Percentiles rank a stretch among this genome's conserved stretches.
Evolutionary conservation across 1,140 invertebrate genomes (phyloP).

Genomic region (Melanaphis sacchari): DNA sequence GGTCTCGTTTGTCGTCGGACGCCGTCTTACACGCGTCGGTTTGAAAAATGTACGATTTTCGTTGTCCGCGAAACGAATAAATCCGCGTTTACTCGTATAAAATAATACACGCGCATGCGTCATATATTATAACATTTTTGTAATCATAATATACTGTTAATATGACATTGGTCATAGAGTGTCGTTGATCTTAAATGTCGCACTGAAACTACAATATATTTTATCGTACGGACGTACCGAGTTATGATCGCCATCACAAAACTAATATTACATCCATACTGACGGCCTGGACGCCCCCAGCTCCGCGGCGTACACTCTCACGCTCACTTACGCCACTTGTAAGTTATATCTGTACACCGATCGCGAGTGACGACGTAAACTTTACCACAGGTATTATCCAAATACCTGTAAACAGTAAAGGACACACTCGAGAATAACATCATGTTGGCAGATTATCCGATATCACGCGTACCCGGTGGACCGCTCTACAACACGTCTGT

Average conservation of each 20-base stretch:
- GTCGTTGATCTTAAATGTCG: background rate
- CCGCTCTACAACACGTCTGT: slow-evolving; percentile 51
- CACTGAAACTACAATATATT: background rate
- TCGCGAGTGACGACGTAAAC: background rate
- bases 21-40: background rate
- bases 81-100: background rate
- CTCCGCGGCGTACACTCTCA: background rate
- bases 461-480: slow-evolving; percentile 46
- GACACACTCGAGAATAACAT: background rate
- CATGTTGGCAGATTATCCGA: slow-evolving; percentile 54
- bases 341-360: background rate
- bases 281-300: background rate
- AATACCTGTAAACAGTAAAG: background rate
- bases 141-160: background rate
- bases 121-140: background rate
- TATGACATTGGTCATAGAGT: background rate
- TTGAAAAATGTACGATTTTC: background rate
- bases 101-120: background rate
- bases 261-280: background rate
- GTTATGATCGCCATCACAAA: background rate
- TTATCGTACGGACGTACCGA: background rate
- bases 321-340: background rate
- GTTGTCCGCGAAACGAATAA: background rate
- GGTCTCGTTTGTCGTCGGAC: background rate
- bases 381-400: background rate